Evolutionary conservation across 2,888 invertebrate species (phyloP).

Genomic region (Fabriciana adippe): DNA sequence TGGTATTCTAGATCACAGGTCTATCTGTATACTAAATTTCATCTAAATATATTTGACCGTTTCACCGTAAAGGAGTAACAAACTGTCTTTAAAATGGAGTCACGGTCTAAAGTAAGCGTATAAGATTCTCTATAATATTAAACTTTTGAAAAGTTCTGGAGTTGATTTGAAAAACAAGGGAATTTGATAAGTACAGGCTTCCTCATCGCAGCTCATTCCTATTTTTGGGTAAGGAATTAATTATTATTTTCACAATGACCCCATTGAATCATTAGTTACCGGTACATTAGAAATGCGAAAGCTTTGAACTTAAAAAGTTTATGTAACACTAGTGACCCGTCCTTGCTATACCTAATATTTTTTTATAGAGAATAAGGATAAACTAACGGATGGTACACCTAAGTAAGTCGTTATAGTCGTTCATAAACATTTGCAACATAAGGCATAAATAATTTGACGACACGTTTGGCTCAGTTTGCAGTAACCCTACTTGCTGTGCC

Average conservation of each 20-base stretch:
- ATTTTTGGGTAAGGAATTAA: conserved; percentile 58
- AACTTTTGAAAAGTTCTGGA: conserved; percentile 31
- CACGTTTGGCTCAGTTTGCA: too few relatives aligned
- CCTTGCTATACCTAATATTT: too few relatives aligned
- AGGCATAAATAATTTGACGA: too few relatives aligned
- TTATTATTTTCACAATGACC: conserved; percentile 64
- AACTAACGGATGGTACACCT: too few relatives aligned
- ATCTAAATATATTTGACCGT: neutral
- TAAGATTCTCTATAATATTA: conserved; percentile 40
- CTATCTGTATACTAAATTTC: too few relatives aligned
- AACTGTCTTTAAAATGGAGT: neutral
- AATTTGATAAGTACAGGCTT: conserved; percentile 44
- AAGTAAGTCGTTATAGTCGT: too few relatives aligned
- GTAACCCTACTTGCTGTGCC: too few relatives aligned
- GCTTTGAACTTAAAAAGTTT: conserved; percentile 43
- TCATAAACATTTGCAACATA: too few relatives aligned
- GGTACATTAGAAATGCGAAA: conserved; percentile 34
- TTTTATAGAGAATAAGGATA: too few relatives aligned
- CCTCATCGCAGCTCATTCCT: conserved; percentile 30
- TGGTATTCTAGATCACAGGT: too few relatives aligned
- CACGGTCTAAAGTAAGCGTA: neutral
- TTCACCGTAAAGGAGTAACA: neutral
- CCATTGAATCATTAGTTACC: conserved; percentile 59
- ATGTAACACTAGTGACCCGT: too few relatives aligned
- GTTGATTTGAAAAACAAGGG: conserved; percentile 39